Conservation (phyloP, 1,140 invertebrate species). For the Zaprionus camerounensis region DNA sequence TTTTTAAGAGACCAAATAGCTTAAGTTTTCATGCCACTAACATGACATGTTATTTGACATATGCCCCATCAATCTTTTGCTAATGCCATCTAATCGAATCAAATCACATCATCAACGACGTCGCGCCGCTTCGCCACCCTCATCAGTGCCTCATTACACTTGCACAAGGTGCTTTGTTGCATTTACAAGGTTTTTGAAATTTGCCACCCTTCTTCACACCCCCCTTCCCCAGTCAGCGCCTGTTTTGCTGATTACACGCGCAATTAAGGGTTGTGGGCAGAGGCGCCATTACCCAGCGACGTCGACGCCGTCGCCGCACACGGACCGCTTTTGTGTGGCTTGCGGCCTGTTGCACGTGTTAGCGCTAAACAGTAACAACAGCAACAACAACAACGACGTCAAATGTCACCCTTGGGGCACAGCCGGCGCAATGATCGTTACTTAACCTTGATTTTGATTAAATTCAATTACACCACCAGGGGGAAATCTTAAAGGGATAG, state of each 20-base stretch:
- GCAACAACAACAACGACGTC: slow-evolving; percentile 19
- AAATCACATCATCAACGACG: slow-evolving; percentile 65
- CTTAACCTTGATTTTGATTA: slow-evolving; percentile 74
- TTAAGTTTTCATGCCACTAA: slow-evolving; percentile 36
- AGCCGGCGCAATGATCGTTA: slow-evolving; percentile 42
- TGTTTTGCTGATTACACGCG: slow-evolving; percentile 65
- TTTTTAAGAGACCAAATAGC: slow-evolving; percentile 3
- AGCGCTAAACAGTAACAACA: slow-evolving; percentile 35
- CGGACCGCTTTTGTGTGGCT: slow-evolving; percentile 49
- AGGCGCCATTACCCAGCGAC: slow-evolving; percentile 32
- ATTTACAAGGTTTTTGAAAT: slow-evolving; percentile 67
- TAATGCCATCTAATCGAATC: slow-evolving; percentile 69
- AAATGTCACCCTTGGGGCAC: slow-evolving; percentile 71
- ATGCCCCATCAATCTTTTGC: slow-evolving; percentile 65
- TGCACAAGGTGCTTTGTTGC: slow-evolving; percentile 65
- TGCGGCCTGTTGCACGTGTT: slow-evolving; percentile 75
- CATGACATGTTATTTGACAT: slow-evolving; percentile 61
- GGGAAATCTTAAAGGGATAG: background rate
- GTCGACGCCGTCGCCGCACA: slow-evolving; percentile 27
- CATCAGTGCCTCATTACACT: slow-evolving; percentile 31
- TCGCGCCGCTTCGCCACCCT: slow-evolving; percentile 1
- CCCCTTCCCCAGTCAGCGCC: background rate
- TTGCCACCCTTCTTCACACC: slow-evolving; percentile 20
- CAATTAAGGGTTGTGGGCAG: slow-evolving; percentile 75
- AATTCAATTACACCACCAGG: slow-evolving; percentile 54